Base-by-base conservation (phyloP, 2,888 invertebrate genomes). In the Eilema griseolum region DNA sequence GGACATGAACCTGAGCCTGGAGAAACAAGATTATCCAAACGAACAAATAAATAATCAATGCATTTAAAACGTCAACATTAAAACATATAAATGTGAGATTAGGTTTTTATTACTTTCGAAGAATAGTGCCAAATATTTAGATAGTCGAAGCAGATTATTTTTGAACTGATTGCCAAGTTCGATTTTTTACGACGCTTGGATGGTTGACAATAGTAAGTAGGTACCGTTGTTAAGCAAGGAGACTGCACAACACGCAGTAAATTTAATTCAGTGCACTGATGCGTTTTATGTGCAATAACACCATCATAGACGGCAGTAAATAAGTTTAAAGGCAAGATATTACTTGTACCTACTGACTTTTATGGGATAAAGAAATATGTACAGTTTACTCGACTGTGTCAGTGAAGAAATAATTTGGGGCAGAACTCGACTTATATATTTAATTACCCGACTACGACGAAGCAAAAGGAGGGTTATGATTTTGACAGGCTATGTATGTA, bases 261-360 rank as follows among this genome's bases (percentile, higher is more conserved):
- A 71, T 65, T 65, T 71, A 65, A 65, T 71, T 67, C 56, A 71
- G 28, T 31, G 61, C 24, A 71, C 23, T 24, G 61, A 65, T 28
- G 61, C 71, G 46, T 65, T 71, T 71, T 68, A 68, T 71, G 59
- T 71, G 61, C 71, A 61, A 71, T 68, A 71, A 67, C 46, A 64
- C 61, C 31, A 61, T 71, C 56, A 67, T 31, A 68, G 33, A 52
- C 65, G 56, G 28, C 61, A 37, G 26, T 71, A 71, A 68, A 71
- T 61, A 68, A 23, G 64, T 68, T 67, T 71, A 65, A 68, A 71
- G 67, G 41, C 65, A 61, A 28, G 20, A 41, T 69, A 66, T 72
- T 62, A 68, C 57, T 66, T 62, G 31, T 37, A 65, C n/a, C n/a
- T n/a, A n/a, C 12, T 20, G 72, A 69, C 66, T 72, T 72, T 72